Evolutionary conservation across 2,888 invertebrate species (phyloP).

Genomic region (Lochmaea crataegi): DNA sequence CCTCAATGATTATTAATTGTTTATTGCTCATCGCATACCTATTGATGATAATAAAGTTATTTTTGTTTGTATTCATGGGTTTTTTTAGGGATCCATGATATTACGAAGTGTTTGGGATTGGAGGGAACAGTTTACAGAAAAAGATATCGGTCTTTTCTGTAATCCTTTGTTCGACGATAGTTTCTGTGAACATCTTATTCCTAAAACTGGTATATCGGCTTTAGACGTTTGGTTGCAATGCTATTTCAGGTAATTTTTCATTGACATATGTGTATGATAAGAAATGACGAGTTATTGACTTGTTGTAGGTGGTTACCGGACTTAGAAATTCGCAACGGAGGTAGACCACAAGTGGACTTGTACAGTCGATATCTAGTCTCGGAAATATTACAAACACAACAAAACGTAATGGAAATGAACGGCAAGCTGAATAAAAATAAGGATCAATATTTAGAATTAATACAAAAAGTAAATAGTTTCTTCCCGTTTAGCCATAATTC

Average conservation of each 20-base stretch:
- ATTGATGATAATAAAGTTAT: too few species aligned
- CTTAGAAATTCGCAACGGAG: constrained; percentile 81
- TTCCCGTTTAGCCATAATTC: constrained; percentile 66
- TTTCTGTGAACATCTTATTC: constrained; percentile 64
- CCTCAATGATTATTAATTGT: too few species aligned
- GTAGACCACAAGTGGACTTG: constrained; percentile 71
- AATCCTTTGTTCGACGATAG: constrained; percentile 80
- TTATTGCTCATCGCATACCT: too few species aligned
- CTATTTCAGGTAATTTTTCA: constrained; percentile 70
- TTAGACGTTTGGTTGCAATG: constrained; percentile 88
- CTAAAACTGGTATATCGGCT: constrained; percentile 68
- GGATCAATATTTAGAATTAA: constrained; percentile 59
- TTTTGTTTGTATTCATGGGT: background rate
- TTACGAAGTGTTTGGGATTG: constrained; percentile 90
- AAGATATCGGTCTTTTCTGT: constrained; percentile 83
- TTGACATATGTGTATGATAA: too few species aligned
- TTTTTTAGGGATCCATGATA: constrained; percentile 65
- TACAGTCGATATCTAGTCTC: constrained; percentile 64
- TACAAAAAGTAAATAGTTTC: constrained; percentile 64
- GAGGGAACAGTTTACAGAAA: constrained; percentile 86
- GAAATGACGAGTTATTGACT: background rate
- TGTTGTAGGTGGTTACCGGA: constrained; percentile 82
- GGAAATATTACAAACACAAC: constrained; percentile 66
- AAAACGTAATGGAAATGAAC: constrained; percentile 50
- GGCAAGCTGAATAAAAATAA: constrained; percentile 55